Evolutionary conservation across 2,797 vertebrate genomes (phyloP).

Genomic region (Dallia pectoralis): DNA sequence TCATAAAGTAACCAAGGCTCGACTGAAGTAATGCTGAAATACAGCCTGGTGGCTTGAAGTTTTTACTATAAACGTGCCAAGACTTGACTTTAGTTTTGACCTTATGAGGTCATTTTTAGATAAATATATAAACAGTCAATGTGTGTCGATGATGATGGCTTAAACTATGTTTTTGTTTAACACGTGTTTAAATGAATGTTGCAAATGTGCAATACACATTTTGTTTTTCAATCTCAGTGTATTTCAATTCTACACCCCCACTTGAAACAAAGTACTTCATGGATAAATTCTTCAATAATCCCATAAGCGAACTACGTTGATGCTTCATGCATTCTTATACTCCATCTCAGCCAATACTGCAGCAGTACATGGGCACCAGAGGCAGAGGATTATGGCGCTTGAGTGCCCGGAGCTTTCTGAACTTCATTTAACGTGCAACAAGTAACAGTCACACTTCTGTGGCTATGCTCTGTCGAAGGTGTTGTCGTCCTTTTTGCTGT

Average conservation of each 20-base stretch:
- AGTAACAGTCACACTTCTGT: background rate
- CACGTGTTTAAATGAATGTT: conserved; percentile 9
- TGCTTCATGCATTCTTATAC: no score
- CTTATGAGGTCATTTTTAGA: conserved; percentile 13
- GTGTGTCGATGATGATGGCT: background rate
- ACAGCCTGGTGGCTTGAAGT: background rate
- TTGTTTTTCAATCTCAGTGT: background rate
- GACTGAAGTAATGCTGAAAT: background rate
- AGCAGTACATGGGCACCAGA: no score
- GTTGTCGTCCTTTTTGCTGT: no score
- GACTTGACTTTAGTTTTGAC: background rate
- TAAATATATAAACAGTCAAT: conserved; percentile 7
- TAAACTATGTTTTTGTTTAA: conserved; percentile 17
- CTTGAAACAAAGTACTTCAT: background rate
- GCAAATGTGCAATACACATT: background rate
- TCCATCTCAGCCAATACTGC: no score
- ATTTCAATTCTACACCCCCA: background rate
- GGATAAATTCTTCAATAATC: background rate
- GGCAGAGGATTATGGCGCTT: no score
- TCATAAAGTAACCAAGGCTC: background rate
- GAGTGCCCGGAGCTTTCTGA: no score
- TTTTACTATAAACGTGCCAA: background rate
- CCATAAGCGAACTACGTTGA: background rate
- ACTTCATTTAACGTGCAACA: background rate
- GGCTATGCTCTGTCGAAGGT: background rate